A percentile compares a stretch with the other conserved stretches of the same genome.
phyloP scores from a whole-genome alignment of 2,797 vertebrate species.

The Xenops minutus region DNA sequence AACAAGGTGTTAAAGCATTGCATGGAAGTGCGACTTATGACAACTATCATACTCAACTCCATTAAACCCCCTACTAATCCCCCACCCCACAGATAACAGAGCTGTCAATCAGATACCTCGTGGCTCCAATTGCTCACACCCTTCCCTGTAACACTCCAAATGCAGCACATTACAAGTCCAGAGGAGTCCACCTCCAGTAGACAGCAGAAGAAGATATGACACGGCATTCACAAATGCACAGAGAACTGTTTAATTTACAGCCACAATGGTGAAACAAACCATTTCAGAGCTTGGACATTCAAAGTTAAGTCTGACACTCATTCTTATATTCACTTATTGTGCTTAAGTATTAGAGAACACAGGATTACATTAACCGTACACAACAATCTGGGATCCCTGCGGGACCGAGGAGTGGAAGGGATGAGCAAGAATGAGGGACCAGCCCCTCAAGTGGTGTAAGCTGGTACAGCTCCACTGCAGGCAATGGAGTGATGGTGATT shows the following conservation, averaged over 20 bases:
- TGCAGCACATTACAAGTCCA: background rate
- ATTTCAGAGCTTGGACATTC: slow-evolving; percentile 68
- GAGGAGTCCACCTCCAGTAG: slow-evolving; percentile 27
- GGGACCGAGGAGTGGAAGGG: slow-evolving; percentile 15
- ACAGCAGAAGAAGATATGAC: slow-evolving; percentile 62
- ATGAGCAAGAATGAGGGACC: slow-evolving; percentile 65
- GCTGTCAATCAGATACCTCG: background rate
- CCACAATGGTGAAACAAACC: slow-evolving; percentile 70
- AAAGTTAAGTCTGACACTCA: slow-evolving; percentile 72
- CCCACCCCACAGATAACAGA: background rate
- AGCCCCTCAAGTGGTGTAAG: slow-evolving; percentile 68
- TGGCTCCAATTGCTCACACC: background rate
- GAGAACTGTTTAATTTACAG: slow-evolving; percentile 73
- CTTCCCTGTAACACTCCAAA: slow-evolving; percentile 11
- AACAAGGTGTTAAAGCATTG: background rate
- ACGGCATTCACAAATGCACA: slow-evolving; percentile 66
- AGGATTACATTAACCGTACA: slow-evolving; percentile 53
- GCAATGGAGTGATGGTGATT: slow-evolving; percentile 18
- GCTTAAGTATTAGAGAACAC: slow-evolving; percentile 69
- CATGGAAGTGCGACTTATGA: background rate
- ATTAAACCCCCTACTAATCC: background rate
- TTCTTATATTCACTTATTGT: slow-evolving; percentile 69
- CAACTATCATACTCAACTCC: background rate
- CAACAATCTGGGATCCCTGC: slow-evolving; percentile 47
- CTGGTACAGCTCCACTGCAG: slow-evolving; percentile 43